phyloP scores from a whole-genome alignment of 2,797 vertebrate genomes.

The Oophaga sylvatica region DNA sequence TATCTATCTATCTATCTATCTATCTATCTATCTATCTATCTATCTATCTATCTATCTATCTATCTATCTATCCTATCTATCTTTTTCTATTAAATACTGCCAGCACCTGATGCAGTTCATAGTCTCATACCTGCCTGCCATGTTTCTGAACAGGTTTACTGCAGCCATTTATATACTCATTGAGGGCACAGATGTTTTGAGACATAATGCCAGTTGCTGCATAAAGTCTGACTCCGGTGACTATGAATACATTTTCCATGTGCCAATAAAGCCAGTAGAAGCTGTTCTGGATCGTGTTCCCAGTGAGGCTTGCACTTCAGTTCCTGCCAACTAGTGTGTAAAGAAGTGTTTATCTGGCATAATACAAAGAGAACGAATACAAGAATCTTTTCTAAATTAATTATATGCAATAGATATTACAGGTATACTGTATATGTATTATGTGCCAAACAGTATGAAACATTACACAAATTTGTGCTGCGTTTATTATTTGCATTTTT shows the following conservation, averaged over 20 bases:
- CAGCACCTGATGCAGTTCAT: neutral
- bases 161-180: neutral
- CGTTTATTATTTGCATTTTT: no score
- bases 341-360: neutral
- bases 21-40: neutral
- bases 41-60: neutral
- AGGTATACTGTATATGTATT: neutral
- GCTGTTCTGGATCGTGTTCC: conserved; percentile 2
- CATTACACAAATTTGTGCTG: no score
- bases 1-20: neutral
- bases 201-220: neutral
- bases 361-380: neutral
- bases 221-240: neutral
- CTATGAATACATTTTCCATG: conserved; percentile 10
- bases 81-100: neutral
- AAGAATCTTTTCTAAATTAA: neutral
- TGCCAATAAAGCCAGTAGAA: neutral
- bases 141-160: neutral
- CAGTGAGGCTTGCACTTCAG: neutral
- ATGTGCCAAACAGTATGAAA: no score
- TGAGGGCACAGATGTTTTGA: neutral
- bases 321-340: neutral
- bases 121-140: neutral
- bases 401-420: neutral
- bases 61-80: neutral